Evolutionary conservation across 2,888 invertebrate species (phyloP).

Genomic region (Xylota segnis): DNA sequence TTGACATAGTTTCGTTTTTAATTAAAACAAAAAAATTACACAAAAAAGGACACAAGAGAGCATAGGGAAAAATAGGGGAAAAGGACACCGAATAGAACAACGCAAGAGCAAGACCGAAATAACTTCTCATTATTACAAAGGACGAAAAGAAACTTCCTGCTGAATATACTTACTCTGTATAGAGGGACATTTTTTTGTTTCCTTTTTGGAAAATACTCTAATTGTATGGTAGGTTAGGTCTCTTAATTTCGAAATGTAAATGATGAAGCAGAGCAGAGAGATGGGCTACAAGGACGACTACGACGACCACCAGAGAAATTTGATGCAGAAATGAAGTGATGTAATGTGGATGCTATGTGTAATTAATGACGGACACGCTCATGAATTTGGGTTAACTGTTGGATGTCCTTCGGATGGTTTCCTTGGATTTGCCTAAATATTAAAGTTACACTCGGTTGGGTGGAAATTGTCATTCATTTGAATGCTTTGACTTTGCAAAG

Average conservation of each 20-base stretch:
- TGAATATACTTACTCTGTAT: constrained; percentile 12
- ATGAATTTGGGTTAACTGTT: constrained; percentile 64
- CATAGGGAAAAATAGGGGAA: constrained; percentile 22
- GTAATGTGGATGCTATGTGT: constrained; percentile 63
- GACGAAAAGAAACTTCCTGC: constrained; percentile 39
- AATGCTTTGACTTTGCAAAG: constrained; percentile 26
- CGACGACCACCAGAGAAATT: constrained; percentile 67
- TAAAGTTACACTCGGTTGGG: constrained; percentile 17
- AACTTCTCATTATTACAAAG: constrained; percentile 69
- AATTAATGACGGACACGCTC: constrained; percentile 66
- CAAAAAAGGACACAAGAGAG: constrained; percentile 27
- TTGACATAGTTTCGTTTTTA: constrained; percentile 72
- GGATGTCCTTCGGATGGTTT: constrained; percentile 21
- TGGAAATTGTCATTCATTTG: constrained; percentile 37
- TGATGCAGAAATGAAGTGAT: constrained; percentile 66
- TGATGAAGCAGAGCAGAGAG: constrained; percentile 34
- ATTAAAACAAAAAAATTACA: constrained; percentile 51
- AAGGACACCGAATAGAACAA: constrained; percentile 24
- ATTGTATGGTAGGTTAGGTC: constrained; percentile 48
- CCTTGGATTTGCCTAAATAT: constrained; percentile 16
- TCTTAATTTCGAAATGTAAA: constrained; percentile 61
- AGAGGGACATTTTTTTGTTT: constrained; percentile 15
- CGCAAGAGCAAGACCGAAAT: constrained; percentile 43
- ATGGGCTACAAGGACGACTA: constrained; percentile 42
- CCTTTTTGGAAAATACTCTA: constrained; percentile 20